Conservation (phyloP, 2,888 invertebrate genomes). For the Nesidiocoris tenuis region DNA sequence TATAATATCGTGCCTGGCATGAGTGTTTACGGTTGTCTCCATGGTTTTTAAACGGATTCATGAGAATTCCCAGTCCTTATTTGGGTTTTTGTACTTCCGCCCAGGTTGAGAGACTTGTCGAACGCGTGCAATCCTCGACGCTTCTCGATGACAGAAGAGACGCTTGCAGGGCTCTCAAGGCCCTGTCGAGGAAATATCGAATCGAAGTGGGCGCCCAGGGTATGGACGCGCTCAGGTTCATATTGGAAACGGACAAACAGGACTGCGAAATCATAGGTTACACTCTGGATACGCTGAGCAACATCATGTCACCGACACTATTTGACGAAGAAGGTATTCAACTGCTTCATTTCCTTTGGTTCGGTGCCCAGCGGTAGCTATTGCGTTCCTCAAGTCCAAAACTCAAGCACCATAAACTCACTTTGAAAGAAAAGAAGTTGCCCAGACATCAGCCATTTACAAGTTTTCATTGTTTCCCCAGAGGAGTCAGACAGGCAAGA, state of each 20-base stretch:
- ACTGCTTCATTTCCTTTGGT: slow-evolving; percentile 37
- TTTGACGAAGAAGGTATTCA: slow-evolving; percentile 77
- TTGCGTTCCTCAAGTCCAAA: too few relatives aligned
- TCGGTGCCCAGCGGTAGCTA: background rate
- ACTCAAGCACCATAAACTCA: too few relatives aligned
- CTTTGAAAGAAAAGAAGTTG: too few relatives aligned
- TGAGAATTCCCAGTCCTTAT: background rate
- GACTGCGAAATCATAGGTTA: slow-evolving; percentile 91
- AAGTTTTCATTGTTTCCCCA: too few relatives aligned
- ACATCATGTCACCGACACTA: slow-evolving; percentile 77
- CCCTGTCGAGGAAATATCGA: slow-evolving; percentile 84
- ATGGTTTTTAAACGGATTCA: too few relatives aligned
- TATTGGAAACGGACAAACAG: slow-evolving; percentile 82
- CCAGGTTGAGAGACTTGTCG: slow-evolving; percentile 90
- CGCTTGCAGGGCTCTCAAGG: slow-evolving; percentile 92
- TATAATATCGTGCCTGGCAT: too few relatives aligned
- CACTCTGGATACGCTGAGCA: slow-evolving; percentile 87
- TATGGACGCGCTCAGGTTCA: slow-evolving; percentile 74
- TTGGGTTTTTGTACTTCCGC: slow-evolving; percentile 1
- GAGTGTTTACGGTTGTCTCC: too few relatives aligned
- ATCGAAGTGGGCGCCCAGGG: slow-evolving; percentile 94
- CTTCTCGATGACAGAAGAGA: slow-evolving; percentile 92
- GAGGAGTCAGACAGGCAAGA: slow-evolving; percentile 54
- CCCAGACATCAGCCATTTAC: too few relatives aligned
- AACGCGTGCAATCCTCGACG: slow-evolving; percentile 88